phyloP scores from a whole-genome alignment of 2,797 vertebrate species.

The Eospalax fontanierii region DNA sequence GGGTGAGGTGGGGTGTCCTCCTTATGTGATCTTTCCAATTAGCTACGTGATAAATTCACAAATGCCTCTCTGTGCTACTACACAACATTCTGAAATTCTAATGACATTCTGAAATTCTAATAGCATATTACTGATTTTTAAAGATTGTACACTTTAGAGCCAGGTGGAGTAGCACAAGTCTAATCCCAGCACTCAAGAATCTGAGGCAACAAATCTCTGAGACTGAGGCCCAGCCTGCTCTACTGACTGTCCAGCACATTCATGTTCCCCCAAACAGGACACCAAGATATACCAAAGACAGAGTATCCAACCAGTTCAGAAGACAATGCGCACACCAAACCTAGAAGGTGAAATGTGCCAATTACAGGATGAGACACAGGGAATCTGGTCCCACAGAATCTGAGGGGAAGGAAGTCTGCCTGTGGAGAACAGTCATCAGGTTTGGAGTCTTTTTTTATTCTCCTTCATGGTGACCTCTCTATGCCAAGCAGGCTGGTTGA shows the following conservation, averaged over 20 bases:
- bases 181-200: too few relatives aligned
- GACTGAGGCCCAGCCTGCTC: too few relatives aligned
- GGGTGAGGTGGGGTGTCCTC: not conserved
- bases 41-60: conserved; percentile 25
- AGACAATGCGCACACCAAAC: not conserved
- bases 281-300: not conserved
- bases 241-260: not conserved
- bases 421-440: not conserved
- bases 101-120: conserved; percentile 30
- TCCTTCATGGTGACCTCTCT: not conserved
- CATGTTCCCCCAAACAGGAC: not conserved
- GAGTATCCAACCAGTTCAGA: not conserved
- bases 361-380: not conserved
- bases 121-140: not conserved
- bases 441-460: not conserved
- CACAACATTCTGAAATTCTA: conserved; percentile 26
- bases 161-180: too few relatives aligned
- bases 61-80: not conserved
- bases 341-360: not conserved
- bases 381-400: not conserved
- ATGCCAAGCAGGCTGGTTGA: not conserved
- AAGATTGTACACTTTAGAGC: too few relatives aligned
- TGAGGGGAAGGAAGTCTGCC: not conserved
- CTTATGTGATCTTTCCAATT: not conserved
- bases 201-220: too few relatives aligned